These are phyloP conservation scores for Thaumetopoea pityocampa DNA, from an alignment of 1,140 invertebrate genomes.

Conservation along the genomic window DNA sequence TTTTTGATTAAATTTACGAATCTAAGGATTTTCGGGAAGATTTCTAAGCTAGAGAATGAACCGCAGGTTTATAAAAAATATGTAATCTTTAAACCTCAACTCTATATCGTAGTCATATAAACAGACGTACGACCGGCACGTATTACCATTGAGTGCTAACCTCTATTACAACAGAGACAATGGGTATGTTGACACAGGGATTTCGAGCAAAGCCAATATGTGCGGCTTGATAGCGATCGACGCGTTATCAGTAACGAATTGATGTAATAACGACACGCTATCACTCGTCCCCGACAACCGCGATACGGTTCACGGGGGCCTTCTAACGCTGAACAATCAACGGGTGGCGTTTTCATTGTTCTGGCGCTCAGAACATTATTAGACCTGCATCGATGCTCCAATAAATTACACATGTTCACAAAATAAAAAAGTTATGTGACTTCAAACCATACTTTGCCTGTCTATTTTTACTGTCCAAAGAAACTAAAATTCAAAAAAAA, in stretches of 20 bases:
- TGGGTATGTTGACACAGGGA: slow-evolving; percentile 46
- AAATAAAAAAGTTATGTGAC: too few species aligned
- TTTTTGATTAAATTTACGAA: too few species aligned
- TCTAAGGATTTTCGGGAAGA: too few species aligned
- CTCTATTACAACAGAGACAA: slow-evolving; percentile 21
- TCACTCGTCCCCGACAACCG: slow-evolving; percentile 21
- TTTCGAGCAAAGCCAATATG: slow-evolving; percentile 47
- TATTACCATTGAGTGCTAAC: slow-evolving; percentile 8
- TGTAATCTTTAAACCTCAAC: neutral
- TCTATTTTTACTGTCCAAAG: too few species aligned
- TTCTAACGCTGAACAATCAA: slow-evolving; percentile 12
- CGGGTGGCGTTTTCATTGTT: too few species aligned
- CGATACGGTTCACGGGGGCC: slow-evolving; percentile 12
- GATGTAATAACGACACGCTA: slow-evolving; percentile 37
- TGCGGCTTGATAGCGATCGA: slow-evolving; percentile 42
- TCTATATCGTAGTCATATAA: neutral
- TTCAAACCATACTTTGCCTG: too few species aligned
- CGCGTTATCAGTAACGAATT: slow-evolving; percentile 43
- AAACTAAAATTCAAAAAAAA: too few species aligned
- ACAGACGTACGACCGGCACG: neutral
- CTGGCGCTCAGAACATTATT: too few species aligned
- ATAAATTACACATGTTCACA: too few species aligned
- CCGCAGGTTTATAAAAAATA: too few species aligned
- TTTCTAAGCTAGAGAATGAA: too few species aligned
- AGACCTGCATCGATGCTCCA: too few species aligned